Conservation (phyloP, 2,113 vertebrate species). For the Spheniscus mendiculus region DNA sequence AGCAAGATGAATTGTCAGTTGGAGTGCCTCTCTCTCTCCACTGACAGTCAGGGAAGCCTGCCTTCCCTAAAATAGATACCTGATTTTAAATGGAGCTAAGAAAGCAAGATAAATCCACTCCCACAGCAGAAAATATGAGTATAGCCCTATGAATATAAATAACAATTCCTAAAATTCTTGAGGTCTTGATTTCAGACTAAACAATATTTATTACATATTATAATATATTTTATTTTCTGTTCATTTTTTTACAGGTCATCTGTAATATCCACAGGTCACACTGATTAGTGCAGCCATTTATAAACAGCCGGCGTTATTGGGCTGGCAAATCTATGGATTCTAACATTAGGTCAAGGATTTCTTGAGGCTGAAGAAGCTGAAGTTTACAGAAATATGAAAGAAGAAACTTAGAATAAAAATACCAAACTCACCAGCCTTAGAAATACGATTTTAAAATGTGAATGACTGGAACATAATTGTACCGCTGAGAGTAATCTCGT, state of each 20-base stretch:
- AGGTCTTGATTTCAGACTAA: background rate
- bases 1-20: background rate
- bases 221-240: background rate
- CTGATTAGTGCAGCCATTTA: background rate
- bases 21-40: background rate
- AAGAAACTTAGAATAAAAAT: background rate
- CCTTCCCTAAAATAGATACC: background rate
- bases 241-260: background rate
- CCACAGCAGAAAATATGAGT: background rate
- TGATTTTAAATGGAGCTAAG: background rate
- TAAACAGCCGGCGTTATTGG: accelerated
- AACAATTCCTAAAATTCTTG: background rate
- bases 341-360: background rate
- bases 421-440: background rate
- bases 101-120: background rate
- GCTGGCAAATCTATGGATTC: background rate
- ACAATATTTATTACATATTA: background rate
- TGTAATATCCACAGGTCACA: background rate
- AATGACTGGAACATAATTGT: background rate
- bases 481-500: background rate
- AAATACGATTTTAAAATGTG: background rate
- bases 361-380: background rate
- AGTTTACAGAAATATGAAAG: background rate
- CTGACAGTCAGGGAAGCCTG: background rate
- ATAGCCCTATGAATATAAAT: background rate